Evolutionary conservation across 2,888 invertebrate genomes (phyloP), one percentile per base, ranked within the genome.

Genomic region (Calephelis perditalis): DNA sequence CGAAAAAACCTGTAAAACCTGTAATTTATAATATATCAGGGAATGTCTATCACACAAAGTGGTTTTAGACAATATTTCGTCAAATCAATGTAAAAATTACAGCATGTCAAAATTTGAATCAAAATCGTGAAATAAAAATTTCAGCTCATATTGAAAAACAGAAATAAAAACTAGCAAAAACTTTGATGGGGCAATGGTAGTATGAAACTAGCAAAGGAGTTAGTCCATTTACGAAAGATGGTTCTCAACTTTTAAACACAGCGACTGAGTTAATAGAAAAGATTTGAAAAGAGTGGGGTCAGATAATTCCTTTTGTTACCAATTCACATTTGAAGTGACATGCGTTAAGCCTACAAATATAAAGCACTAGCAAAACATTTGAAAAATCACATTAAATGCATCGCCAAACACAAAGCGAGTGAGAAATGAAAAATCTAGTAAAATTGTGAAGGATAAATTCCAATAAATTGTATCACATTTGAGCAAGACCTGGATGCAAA

Each of bases 381-480:
- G 59, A 60, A 56, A 59, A 60, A 60, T 61, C 52, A 62, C 58
- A 61, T 56, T 60, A 69, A 66, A 84, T 84, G 85, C 85, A 82
- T 73, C 76, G 82, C 83, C 77, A 79, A 77, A 75, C 77, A 78
- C 73, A 77, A 84, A 84, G 84, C 84, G 65, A 71, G 76, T 79
- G 77, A 72, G 12, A 40, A 40, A 49, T 58, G 46, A 46, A 47
- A 40, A 49, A 58, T 47, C 49, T 35, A 52, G 52, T 52, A 35
- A 52, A 40, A 52, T 35, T 15, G 52, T 52, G 52, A 52, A 52
- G 52, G 35, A 52, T 35, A 52, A 52, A 52, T 52, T 49, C 52
- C 26, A 35, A 52, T 52, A 35, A 49, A 11, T 52, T 26, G 35
- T 10, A 52, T 52, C 52, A 52, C 52, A 52, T 52, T 35, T 52